Evolutionary conservation across 2,113 vertebrate species (phyloP), one percentile per base, ranked within the genome.

Genomic region (Bombycilla garrulus): DNA sequence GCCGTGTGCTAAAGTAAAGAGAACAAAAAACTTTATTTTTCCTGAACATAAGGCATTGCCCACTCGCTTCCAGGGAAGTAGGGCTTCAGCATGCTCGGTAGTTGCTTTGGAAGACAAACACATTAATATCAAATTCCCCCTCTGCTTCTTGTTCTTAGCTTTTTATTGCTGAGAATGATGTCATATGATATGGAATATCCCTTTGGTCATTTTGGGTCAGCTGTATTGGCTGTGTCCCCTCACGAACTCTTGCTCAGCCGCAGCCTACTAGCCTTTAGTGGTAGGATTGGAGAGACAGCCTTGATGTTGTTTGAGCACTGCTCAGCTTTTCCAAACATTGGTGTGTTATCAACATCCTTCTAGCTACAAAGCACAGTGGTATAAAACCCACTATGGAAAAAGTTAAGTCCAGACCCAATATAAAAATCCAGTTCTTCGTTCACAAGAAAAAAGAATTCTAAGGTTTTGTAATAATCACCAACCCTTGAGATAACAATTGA

Each of bases 1-100:
- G 4, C 1, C 17, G 21, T 15, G 4, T 4, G 3, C 0, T 0
- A 22, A 65, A 58, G 12, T 5, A 82, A n/a, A 73, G 15, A 5
- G 31, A 60, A 24, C 18, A 48, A 42, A 5, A 62, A 33, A 4
- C 28, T 6, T 42, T 31, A 10, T 31, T 18, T 74, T 54, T 70
- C 3, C 10, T 65, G 40, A 21, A 7, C 1, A 35, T 26, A 10
- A n/a, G 4, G 7, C 5, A 48, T 65, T 19, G 3, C 15, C 4
- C 14, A 58, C 12, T 4, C 10, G 33, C 21, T 56, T 72, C 12
- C 40, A 24, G 8, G 35, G 13, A 54, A 47, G 20, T 0, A 35
- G 5, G 13, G 11, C 19, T 10, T 47, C 10, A 24, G 15, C 4
- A 40, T 17, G 12, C 5, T 36, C 16, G 22, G 19, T 23, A 22